Conservation (phyloP, 1,140 invertebrate species). For the Copidosoma floridanum region DNA sequence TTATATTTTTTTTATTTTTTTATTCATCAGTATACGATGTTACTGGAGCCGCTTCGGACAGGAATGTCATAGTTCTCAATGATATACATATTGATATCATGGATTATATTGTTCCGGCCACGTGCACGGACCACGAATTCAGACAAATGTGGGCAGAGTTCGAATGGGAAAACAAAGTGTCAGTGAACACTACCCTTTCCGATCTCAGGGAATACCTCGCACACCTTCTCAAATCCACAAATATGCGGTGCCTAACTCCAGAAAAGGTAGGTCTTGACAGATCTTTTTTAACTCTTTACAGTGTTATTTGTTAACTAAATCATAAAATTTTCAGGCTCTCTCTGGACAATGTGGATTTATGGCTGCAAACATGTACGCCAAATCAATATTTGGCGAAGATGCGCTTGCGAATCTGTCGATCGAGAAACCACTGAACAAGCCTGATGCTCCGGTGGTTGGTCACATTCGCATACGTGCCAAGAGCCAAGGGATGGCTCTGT, state of each 20-base stretch:
- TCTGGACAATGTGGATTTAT: constrained; percentile 97
- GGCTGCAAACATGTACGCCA: constrained; percentile 98
- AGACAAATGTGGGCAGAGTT: constrained; percentile 99
- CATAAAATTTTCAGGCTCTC: too few relatives aligned
- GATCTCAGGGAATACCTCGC: constrained; percentile 92
- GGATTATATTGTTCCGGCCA: constrained; percentile 99
- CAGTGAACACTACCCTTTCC: constrained; percentile 92
- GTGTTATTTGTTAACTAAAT: too few relatives aligned
- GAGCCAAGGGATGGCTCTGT: constrained; percentile 98
- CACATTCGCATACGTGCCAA: constrained; percentile 97
- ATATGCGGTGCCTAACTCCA: constrained; percentile 98
- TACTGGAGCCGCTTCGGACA: constrained; percentile 86
- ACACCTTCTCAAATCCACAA: constrained; percentile 91
- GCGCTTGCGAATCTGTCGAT: constrained; percentile 97
- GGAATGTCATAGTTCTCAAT: constrained; percentile 96
- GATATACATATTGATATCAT: constrained; percentile 99
- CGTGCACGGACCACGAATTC: constrained; percentile 94
- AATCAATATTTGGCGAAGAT: constrained; percentile 99
- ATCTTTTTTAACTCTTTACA: too few relatives aligned
- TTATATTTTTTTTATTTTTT: neutral
- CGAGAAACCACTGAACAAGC: constrained; percentile 88
- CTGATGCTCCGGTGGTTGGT: constrained; percentile 86
- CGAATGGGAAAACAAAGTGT: constrained; percentile 99
- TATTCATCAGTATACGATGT: constrained; percentile 86
- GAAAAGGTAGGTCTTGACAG: constrained; percentile 75